phyloP scores from a whole-genome alignment of 2,888 invertebrate genomes.

The Choristoneura rosaceana region DNA sequence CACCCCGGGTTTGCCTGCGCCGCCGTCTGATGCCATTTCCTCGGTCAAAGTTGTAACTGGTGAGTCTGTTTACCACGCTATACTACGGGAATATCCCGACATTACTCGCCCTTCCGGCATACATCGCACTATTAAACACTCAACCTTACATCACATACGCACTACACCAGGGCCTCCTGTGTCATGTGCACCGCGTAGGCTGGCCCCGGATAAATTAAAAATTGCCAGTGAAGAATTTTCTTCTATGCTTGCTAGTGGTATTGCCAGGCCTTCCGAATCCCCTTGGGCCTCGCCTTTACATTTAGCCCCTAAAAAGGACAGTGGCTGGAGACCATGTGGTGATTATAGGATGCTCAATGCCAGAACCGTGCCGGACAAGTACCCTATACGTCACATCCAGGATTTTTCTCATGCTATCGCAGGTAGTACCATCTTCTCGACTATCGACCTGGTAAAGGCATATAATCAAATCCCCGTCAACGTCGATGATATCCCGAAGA shows the following conservation, averaged over 20 bases:
- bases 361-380: slow-evolving; percentile 50
- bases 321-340: slow-evolving; percentile 54
- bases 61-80: neutral
- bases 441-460: slow-evolving; percentile 57
- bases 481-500: too few relatives aligned
- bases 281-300: slow-evolving; percentile 47
- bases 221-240: slow-evolving; percentile 45
- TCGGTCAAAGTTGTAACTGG: slow-evolving; percentile 12
- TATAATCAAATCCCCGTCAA: slow-evolving; percentile 43
- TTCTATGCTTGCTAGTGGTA: slow-evolving; percentile 41
- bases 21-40: slow-evolving; percentile 1
- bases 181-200: slow-evolving; percentile 2
- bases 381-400: slow-evolving; percentile 57
- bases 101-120: slow-evolving; percentile 6
- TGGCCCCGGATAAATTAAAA: slow-evolving; percentile 7
- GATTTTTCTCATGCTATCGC: slow-evolving; percentile 53
- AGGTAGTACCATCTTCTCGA: slow-evolving; percentile 52
- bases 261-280: neutral
- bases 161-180: slow-evolving; percentile 9
- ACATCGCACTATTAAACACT: neutral
- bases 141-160: slow-evolving; percentile 1
- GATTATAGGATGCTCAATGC: slow-evolving; percentile 50
- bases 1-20: neutral
- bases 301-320: slow-evolving; percentile 51
- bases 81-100: slow-evolving; percentile 11